These are phyloP conservation scores for Omphaloscelis lunosa DNA, from an alignment of 2,888 invertebrate species.

Conservation along the genomic window DNA sequence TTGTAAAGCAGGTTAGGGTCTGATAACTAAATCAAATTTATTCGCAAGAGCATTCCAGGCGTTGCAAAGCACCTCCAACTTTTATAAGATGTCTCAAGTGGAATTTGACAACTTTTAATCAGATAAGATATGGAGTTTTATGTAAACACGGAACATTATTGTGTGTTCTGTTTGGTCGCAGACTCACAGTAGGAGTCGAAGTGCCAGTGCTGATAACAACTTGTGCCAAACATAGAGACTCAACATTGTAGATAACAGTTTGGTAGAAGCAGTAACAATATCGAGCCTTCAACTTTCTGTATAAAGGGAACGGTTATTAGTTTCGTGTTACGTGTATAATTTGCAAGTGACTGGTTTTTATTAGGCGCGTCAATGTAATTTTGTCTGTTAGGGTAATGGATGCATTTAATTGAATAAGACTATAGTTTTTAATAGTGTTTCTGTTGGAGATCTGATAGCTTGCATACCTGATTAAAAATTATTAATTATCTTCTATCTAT, in stretches of 20 bases:
- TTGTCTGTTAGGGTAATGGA: slow-evolving; percentile 5
- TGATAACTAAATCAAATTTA: slow-evolving; percentile 86
- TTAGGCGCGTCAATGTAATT: slow-evolving; percentile 28
- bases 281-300: slow-evolving; percentile 70
- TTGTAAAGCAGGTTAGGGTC: slow-evolving; percentile 78
- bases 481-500: not conserved
- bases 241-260: slow-evolving; percentile 72
- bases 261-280: slow-evolving; percentile 69
- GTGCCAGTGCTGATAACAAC: slow-evolving; percentile 65
- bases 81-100: slow-evolving; percentile 65
- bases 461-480: not conserved
- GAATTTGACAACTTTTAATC: slow-evolving; percentile 69
- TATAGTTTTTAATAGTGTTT: not conserved
- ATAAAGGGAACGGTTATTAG: slow-evolving; percentile 73
- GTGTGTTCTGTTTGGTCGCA: slow-evolving; percentile 46
- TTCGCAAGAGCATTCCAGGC: slow-evolving; percentile 74
- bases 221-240: slow-evolving; percentile 65
- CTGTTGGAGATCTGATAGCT: not conserved
- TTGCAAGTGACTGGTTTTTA: slow-evolving; percentile 63
- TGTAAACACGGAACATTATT: slow-evolving; percentile 55
- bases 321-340: slow-evolving; percentile 61
- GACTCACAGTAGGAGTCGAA: slow-evolving; percentile 42
- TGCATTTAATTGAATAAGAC: slow-evolving; percentile 1
- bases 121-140: slow-evolving; percentile 64
- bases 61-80: slow-evolving; percentile 66